These are phyloP conservation scores for Diplosoma virens DNA, from an alignment of 23 tunicate species.

Conservation along the genomic window DNA sequence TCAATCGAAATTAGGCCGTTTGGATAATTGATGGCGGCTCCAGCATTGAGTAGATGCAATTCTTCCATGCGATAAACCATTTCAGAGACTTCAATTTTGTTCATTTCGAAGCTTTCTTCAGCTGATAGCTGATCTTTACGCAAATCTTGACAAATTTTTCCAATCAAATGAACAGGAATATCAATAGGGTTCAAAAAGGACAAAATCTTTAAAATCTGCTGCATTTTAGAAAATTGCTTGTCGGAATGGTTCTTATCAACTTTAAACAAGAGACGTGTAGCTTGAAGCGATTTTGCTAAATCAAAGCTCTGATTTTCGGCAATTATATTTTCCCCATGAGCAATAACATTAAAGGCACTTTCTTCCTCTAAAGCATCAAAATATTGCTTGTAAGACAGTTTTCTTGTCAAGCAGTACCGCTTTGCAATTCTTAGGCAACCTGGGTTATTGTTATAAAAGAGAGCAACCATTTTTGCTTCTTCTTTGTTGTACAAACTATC, in stretches of 20 bases:
- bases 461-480: background rate
- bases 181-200: background rate
- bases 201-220: background rate
- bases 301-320: background rate
- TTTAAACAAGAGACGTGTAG: background rate
- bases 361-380: background rate
- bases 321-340: background rate
- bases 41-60: background rate
- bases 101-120: background rate
- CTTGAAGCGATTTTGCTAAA: background rate
- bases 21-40: constrained; percentile 4
- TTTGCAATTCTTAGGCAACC: background rate
- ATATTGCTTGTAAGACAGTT: background rate
- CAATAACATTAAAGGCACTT: background rate
- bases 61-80: constrained; percentile 11
- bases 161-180: constrained; percentile 16
- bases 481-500: background rate
- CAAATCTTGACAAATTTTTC: constrained; percentile 10
- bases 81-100: constrained; percentile 7
- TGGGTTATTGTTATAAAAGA: background rate
- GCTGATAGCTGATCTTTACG: background rate
- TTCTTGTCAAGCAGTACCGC: constrained; percentile 2
- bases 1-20: background rate
- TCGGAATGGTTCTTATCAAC: background rate
- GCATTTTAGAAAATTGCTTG: background rate